Base-by-base conservation (phyloP, 1,140 invertebrate genomes). In the Drosophila tropicalis region DNA sequence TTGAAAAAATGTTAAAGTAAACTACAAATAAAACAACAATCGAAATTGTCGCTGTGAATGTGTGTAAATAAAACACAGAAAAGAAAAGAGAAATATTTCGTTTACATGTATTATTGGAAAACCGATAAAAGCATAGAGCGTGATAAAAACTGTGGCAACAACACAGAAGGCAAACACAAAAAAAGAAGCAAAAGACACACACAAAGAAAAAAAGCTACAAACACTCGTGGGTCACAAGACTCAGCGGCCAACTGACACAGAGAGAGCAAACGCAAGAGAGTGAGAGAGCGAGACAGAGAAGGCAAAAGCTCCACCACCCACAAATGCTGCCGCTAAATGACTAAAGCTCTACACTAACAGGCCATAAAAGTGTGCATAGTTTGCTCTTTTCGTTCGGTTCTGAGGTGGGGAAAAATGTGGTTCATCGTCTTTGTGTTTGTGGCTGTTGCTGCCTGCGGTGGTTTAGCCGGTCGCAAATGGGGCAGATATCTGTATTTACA, bases 401-500 rank as follows among this genome's bases (percentile, higher is more conserved):
- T 51, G 51, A 54, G 41, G 57, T 72, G 66, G 70, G 66, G 70
- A 70, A 89, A 89, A 63, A 92, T 92, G 91, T 92, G 89, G 91
- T 90, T 92, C 3, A 3, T 51, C 40, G 55, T 79, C 47, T 65
- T 90, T 40, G 60, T 60, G 12, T 32, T 90, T 1, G 74, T 92
- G 41, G 90, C 66, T 47, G 17, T 86, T 64, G 69, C 73, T 41
- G 76, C 80, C 7, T 54, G 62, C 15, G 79, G 86, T 58, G 90
- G 81, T n/a, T 60, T 89, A 10, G 90, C 77, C 5, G 90, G 90
- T 13, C 90, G 90, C 19, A 85, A 86, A 67, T 92, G 91, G 91
- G 90, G 91, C 13, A 84, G 91, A 17, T 86, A 78, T 62, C 67
- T 92, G 3, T 92, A 92, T 70, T 69, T 91, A 62, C 91, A 87